Conservation (phyloP, 2,113 vertebrate genomes). For the Eolophus roseicapilla region DNA sequence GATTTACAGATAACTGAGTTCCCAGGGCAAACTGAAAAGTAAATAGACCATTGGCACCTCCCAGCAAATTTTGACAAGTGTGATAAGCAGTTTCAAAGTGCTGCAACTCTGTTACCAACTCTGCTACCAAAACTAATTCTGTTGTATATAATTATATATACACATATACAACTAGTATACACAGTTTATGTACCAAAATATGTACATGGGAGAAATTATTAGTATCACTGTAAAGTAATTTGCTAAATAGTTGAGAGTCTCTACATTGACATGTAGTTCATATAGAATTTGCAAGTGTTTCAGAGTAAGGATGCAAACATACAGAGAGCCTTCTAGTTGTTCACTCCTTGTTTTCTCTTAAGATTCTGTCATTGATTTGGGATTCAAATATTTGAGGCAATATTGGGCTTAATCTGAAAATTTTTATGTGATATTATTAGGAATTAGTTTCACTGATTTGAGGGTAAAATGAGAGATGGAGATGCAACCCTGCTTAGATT, state of each 20-base stretch:
- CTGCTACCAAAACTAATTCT: background rate
- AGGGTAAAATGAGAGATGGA: background rate
- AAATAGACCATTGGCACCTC: background rate
- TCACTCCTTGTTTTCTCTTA: background rate
- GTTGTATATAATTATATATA: background rate
- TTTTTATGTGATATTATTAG: background rate
- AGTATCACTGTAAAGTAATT: background rate
- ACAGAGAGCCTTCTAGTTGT: background rate
- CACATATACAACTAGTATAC: background rate
- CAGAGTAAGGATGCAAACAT: background rate
- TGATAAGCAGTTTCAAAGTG: background rate
- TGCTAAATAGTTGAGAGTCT: background rate
- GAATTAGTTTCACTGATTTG: background rate
- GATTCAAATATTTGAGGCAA: background rate
- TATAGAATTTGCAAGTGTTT: background rate
- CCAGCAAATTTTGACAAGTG: background rate
- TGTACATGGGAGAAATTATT: background rate
- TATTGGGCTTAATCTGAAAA: background rate
- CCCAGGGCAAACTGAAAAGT: background rate
- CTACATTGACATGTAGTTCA: background rate
- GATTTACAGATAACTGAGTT: conserved; percentile 26
- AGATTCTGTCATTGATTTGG: background rate
- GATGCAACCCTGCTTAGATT: background rate
- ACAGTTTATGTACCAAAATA: background rate
- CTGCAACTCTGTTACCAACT: background rate